Conservation (phyloP, 2,888 invertebrate species). For the Xanthorhoe spadicearia region DNA sequence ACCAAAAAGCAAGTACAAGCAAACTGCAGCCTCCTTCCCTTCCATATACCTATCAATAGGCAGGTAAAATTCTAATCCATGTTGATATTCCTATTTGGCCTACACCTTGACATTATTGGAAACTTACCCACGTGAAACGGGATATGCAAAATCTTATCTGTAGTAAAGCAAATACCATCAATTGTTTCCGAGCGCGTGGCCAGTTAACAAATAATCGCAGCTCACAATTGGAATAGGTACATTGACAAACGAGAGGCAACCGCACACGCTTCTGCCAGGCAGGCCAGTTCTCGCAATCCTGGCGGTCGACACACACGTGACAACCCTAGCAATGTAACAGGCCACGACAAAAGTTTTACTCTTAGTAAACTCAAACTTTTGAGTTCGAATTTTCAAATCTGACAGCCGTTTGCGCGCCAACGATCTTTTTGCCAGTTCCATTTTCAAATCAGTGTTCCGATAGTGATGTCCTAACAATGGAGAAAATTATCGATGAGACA, state of each 20-base stretch:
- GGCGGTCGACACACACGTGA: constrained; percentile 70
- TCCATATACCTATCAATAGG: not conserved
- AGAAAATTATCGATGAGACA: constrained; percentile 31
- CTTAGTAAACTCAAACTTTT: constrained; percentile 26
- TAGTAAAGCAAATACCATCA: constrained; percentile 72
- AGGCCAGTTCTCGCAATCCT: constrained; percentile 75
- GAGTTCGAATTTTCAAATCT: constrained; percentile 33
- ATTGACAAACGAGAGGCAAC: constrained; percentile 55
- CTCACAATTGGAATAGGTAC: constrained; percentile 79
- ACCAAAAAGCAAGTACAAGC: not conserved
- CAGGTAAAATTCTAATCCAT: not conserved
- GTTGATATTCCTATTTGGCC: not conserved
- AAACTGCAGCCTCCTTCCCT: no score
- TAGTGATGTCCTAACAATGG: constrained; percentile 43
- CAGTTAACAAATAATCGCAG: constrained; percentile 81
- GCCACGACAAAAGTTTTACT: constrained; percentile 28
- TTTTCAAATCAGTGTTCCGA: constrained; percentile 32
- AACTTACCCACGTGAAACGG: constrained; percentile 54
- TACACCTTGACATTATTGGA: not conserved
- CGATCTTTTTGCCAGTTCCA: constrained; percentile 26
- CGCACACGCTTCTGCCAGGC: constrained; percentile 58
- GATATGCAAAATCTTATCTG: constrained; percentile 77
- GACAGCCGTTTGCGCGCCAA: constrained; percentile 21
- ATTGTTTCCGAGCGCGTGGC: constrained; percentile 83
- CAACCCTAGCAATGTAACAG: constrained; percentile 50